phyloP scores from a whole-genome alignment of 1,140 invertebrate genomes.

The Bombus breviceps region DNA sequence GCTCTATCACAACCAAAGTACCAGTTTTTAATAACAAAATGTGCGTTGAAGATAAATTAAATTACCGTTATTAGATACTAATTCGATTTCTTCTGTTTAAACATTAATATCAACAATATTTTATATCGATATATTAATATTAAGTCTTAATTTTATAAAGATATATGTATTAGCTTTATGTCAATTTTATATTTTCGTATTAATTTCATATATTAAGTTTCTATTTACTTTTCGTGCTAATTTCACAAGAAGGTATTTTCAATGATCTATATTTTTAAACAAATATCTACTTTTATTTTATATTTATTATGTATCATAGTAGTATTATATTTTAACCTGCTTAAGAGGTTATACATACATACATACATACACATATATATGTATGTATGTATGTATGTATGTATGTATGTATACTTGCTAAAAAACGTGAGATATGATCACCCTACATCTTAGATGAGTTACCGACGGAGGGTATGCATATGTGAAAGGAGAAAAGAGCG shows the following conservation, averaged over 20 bases:
- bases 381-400: too few relatives aligned
- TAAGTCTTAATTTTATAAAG: neutral
- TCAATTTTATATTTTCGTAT: neutral
- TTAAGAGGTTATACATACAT: too few relatives aligned
- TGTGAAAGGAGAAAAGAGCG: neutral
- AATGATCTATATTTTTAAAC: neutral
- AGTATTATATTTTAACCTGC: neutral
- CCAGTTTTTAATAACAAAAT: constrained; percentile 15
- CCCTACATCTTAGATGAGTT: constrained; percentile 44
- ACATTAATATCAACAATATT: neutral
- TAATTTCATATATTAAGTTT: neutral
- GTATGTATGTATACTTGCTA: neutral
- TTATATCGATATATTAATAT: neutral
- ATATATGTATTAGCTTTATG: neutral
- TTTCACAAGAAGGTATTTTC: neutral
- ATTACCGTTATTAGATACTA: neutral
- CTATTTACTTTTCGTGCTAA: neutral
- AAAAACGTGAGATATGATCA: constrained; percentile 27
- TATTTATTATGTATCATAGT: constrained; percentile 20
- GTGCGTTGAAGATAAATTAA: neutral
- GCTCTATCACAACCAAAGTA: constrained; percentile 39
- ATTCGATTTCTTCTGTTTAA: neutral
- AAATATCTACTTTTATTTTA: neutral
- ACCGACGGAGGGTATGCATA: constrained; percentile 6
- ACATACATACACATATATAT: too few relatives aligned